Percentiles rank a stretch among this genome's conserved stretches.
Conservation (phyloP, 2,113 vertebrate species). For the Andinoacara biseriatus region DNA sequence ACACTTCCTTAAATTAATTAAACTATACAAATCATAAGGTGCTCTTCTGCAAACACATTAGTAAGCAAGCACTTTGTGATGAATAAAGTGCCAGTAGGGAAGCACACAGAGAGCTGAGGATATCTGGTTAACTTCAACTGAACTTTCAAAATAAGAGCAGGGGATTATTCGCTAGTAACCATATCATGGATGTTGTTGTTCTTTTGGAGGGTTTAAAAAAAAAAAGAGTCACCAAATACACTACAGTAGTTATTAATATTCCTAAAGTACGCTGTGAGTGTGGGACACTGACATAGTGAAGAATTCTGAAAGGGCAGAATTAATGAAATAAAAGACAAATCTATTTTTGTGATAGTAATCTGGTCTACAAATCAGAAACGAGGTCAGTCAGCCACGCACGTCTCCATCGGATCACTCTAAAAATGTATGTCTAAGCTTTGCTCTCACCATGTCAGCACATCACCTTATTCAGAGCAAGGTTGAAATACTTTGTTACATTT, state of each 20-base stretch:
- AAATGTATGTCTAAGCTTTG: background rate
- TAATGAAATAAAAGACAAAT: background rate
- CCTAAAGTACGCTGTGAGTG: background rate
- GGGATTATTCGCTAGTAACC: background rate
- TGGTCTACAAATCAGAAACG: background rate
- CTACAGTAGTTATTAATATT: background rate
- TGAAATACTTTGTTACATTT: no score
- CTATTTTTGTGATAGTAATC: background rate
- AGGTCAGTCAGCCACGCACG: background rate
- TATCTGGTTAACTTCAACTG: background rate
- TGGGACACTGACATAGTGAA: background rate
- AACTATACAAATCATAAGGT: background rate
- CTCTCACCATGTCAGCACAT: background rate
- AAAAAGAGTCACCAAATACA: background rate
- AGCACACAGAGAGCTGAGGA: no score
- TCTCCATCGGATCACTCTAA: background rate
- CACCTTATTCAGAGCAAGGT: no score
- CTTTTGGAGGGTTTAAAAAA: background rate
- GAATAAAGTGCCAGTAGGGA: background rate
- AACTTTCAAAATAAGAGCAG: background rate
- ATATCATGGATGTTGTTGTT: background rate
- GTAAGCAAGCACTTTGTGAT: background rate
- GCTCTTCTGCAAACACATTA: no score
- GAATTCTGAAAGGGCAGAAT: background rate
- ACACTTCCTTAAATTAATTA: background rate